phyloP scores from a whole-genome alignment of 2,113 vertebrate genomes.

The Ellobius talpinus region DNA sequence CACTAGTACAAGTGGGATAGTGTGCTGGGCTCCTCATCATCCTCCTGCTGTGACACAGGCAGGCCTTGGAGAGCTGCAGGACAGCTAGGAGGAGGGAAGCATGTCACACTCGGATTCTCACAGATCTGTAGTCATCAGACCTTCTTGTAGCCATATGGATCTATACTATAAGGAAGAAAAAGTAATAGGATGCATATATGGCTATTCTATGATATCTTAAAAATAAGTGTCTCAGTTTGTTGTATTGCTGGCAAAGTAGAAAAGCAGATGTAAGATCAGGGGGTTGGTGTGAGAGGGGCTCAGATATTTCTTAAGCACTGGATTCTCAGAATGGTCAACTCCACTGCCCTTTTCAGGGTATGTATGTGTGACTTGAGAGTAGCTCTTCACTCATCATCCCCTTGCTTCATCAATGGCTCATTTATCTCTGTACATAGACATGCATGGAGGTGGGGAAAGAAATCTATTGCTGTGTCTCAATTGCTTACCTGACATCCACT shows the following conservation, averaged over 20 bases:
- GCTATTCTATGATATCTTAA: neutral
- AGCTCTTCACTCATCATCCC: neutral
- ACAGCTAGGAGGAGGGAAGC: rapidly evolving
- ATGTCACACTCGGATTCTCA: neutral
- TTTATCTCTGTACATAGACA: neutral
- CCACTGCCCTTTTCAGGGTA: neutral
- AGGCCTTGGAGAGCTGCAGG: neutral
- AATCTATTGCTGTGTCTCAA: neutral
- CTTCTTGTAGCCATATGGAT: neutral
- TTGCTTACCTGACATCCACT: neutral
- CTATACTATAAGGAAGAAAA: neutral
- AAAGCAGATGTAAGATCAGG: neutral
- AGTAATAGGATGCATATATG: neutral
- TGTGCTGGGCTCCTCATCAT: neutral
- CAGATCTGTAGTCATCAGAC: neutral
- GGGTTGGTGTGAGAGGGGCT: neutral
- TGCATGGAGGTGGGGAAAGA: neutral
- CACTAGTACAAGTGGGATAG: rapidly evolving
- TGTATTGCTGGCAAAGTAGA: neutral
- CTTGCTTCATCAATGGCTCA: neutral
- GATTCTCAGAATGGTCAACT: neutral
- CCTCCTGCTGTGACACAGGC: neutral
- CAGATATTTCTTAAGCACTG: neutral
- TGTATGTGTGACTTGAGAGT: neutral
- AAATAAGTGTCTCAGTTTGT: neutral